These are phyloP conservation scores for Pleuronectes platessa DNA, from an alignment of 2,113 vertebrate genomes.

Conservation along the genomic window DNA sequence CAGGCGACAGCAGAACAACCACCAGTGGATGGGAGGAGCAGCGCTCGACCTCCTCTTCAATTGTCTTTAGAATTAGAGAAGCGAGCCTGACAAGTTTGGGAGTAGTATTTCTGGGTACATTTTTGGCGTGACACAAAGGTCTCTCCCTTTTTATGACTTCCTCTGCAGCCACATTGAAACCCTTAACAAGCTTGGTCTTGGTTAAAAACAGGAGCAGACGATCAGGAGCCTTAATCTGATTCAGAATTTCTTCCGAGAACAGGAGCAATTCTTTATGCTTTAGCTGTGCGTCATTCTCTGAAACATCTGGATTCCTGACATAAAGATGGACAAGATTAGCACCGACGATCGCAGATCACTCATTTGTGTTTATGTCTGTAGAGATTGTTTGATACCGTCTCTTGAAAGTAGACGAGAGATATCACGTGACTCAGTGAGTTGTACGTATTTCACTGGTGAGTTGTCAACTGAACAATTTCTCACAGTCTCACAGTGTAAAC, in stretches of 20 bases:
- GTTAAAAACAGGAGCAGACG: background rate
- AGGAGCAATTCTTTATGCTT: background rate
- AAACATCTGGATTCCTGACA: background rate
- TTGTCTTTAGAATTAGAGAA: constrained; percentile 20
- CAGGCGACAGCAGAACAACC: constrained; percentile 7
- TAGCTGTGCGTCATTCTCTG: background rate
- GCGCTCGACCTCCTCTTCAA: background rate
- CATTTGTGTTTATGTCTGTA: background rate
- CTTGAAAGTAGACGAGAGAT: background rate
- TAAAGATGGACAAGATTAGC: background rate
- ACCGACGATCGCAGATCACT: background rate
- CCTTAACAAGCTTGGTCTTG: background rate
- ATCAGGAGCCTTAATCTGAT: background rate
- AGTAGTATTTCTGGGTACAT: constrained; percentile 4
- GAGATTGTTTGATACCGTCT: background rate
- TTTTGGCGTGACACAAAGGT: background rate
- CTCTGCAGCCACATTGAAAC: background rate
- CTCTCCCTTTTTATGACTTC: background rate
- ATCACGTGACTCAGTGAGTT: too few species aligned
- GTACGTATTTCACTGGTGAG: too few species aligned
- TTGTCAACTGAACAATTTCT: too few species aligned
- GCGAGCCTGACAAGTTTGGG: constrained; percentile 42
- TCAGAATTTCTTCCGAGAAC: background rate
- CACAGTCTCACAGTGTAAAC: too few species aligned
- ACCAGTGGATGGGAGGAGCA: constrained; percentile 6